phyloP scores from a whole-genome alignment of 2,113 vertebrate species.

The Platichthys stellatus region DNA sequence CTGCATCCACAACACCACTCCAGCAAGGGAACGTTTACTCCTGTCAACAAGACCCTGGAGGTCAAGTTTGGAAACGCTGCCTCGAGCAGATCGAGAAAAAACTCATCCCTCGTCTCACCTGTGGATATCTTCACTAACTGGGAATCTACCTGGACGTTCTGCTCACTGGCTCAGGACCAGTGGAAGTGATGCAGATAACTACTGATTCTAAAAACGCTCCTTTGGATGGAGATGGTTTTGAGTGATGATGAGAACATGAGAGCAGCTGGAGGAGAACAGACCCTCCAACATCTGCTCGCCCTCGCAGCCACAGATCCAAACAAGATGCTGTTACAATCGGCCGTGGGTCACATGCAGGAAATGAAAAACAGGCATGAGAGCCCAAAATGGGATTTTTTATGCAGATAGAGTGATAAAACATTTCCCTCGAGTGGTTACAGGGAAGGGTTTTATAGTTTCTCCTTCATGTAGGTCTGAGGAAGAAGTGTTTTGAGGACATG shows the following conservation, averaged over 20 bases:
- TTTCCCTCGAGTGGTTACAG: conserved; percentile 8
- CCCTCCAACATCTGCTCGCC: conserved; percentile 65
- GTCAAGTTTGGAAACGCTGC: too few relatives aligned
- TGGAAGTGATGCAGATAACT: too few relatives aligned
- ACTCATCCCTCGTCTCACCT: too few relatives aligned
- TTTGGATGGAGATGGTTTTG: too few relatives aligned
- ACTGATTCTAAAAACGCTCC: too few relatives aligned
- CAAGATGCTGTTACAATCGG: conserved; percentile 53
- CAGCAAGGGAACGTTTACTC: too few relatives aligned
- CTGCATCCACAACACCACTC: too few relatives aligned
- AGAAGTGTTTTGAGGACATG: not conserved
- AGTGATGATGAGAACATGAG: not conserved
- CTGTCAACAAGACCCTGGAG: too few relatives aligned
- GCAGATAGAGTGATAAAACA: conserved; percentile 23
- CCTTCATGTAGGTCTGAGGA: not conserved
- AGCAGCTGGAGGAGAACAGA: conserved; percentile 9
- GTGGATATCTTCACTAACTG: too few relatives aligned
- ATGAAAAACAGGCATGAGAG: conserved; percentile 42
- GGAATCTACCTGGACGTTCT: rapidly evolving
- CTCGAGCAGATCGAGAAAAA: too few relatives aligned
- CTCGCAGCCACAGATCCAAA: conserved; percentile 41
- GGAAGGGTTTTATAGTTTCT: conserved; percentile 3
- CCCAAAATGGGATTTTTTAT: conserved; percentile 19
- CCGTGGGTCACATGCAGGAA: conserved; percentile 41
- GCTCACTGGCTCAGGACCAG: too few relatives aligned